Conservation (phyloP, 2,797 vertebrate species). For the Crenuchus spilurus region DNA sequence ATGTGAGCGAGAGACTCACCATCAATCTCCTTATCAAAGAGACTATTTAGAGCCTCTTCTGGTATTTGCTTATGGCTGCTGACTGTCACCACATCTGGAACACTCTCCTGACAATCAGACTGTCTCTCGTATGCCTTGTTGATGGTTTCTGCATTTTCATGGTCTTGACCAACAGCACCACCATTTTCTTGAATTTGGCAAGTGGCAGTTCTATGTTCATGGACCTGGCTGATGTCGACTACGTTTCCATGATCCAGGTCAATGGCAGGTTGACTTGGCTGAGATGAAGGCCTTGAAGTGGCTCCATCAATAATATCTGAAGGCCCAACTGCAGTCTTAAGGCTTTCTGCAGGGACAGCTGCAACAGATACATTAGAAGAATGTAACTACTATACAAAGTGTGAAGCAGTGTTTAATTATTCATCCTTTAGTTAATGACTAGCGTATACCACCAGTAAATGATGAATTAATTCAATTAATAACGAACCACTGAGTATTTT, state of each 20-base stretch:
- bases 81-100: slow-evolving; percentile 31
- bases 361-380: neutral
- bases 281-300: slow-evolving; percentile 29
- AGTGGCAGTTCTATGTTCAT: slow-evolving; percentile 20
- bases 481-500: slow-evolving; percentile 48
- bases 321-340: slow-evolving; percentile 31
- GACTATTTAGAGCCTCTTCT: slow-evolving; percentile 19
- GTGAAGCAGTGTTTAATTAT: neutral
- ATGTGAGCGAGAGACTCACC: slow-evolving; percentile 57
- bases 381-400: neutral
- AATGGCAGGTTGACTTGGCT: slow-evolving; percentile 28
- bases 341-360: slow-evolving; percentile 56
- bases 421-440: too few relatives aligned
- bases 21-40: slow-evolving; percentile 50
- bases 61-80: slow-evolving; percentile 44
- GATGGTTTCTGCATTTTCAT: slow-evolving; percentile 4
- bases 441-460: too few relatives aligned
- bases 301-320: slow-evolving; percentile 43
- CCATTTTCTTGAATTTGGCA: neutral
- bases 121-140: slow-evolving; percentile 16
- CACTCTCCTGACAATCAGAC: slow-evolving; percentile 39
- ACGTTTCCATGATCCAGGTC: slow-evolving; percentile 32
- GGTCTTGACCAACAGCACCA: neutral
- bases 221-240: slow-evolving; percentile 24
- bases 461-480: too few relatives aligned